phyloP scores from a whole-genome alignment of 2,113 vertebrate genomes.

The Daubentonia madagascariensis region DNA sequence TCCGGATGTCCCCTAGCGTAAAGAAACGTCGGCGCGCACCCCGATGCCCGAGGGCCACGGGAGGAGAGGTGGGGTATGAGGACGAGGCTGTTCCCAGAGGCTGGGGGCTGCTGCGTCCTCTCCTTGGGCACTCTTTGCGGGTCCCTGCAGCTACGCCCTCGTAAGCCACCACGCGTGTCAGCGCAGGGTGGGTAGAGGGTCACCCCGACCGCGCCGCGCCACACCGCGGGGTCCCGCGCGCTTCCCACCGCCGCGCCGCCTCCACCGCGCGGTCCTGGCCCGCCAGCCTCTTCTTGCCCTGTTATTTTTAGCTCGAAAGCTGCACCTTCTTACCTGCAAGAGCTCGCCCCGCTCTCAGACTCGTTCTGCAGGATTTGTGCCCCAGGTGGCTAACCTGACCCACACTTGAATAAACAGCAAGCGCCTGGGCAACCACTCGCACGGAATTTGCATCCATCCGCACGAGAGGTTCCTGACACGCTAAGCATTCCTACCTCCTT shows the following conservation, averaged over 20 bases:
- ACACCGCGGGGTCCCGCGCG: background rate
- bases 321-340: slow-evolving; percentile 56
- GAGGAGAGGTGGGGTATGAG: no score
- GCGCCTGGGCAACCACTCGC: background rate
- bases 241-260: background rate
- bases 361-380: slow-evolving; percentile 58
- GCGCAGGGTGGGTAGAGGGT: background rate
- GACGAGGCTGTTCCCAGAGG: background rate
- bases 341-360: slow-evolving; percentile 49
- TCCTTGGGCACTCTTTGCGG: background rate
- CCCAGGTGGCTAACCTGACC: slow-evolving; percentile 62
- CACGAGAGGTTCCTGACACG: background rate
- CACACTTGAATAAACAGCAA: slow-evolving; percentile 44
- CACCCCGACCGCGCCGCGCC: fast-evolving
- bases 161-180: background rate
- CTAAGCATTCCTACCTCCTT: background rate
- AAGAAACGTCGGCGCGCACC: background rate
- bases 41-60: background rate
- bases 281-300: background rate
- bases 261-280: background rate
- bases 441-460: background rate
- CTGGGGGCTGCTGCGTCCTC: background rate
- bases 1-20: fast-evolving
- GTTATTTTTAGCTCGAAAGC: slow-evolving; percentile 18
- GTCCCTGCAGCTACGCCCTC: background rate